Conservation (phyloP, 2,888 invertebrate genomes). For the Smittia sp. region DNA sequence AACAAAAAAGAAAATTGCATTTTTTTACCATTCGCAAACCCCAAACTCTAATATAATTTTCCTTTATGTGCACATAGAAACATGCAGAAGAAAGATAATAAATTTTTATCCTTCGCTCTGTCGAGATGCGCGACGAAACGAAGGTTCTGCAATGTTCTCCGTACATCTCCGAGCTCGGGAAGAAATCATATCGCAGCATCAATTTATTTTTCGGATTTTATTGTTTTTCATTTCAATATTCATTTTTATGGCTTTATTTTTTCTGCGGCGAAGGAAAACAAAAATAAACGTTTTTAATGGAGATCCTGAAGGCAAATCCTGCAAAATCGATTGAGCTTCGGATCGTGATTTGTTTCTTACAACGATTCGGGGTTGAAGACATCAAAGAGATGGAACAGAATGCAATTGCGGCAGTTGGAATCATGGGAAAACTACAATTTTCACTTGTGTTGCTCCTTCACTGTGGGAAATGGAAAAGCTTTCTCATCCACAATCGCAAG, state of each 20-base stretch:
- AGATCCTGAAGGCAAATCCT: too few species aligned
- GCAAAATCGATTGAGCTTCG: too few species aligned
- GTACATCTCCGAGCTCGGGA: not conserved
- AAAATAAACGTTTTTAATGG: too few species aligned
- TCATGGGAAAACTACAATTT: not conserved
- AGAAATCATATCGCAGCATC: conserved; percentile 18
- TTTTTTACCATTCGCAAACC: not conserved
- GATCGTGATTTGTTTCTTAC: too few species aligned
- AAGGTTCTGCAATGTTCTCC: not conserved
- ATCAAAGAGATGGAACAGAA: too few species aligned
- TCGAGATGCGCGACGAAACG: not conserved
- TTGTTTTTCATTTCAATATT: conserved; percentile 27
- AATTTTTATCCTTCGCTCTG: conserved; percentile 10
- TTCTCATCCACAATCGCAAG: not conserved
- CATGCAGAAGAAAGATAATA: conserved; percentile 4
- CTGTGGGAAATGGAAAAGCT: not conserved
- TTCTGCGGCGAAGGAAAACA: not conserved
- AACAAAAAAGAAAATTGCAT: conserved; percentile 11
- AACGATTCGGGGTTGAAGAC: too few species aligned
- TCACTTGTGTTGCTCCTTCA: not conserved
- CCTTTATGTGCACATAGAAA: not conserved
- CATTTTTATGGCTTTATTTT: conserved; percentile 1
- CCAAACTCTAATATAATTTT: conserved; percentile 1
- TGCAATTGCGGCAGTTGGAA: too few species aligned
- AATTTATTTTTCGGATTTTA: conserved; percentile 10